A percentile compares a stretch with the other conserved stretches of the same genome.
These are phyloP conservation scores for Stenolophus ochropezus DNA, from an alignment of 2,888 invertebrate species.

Conservation along the genomic window DNA sequence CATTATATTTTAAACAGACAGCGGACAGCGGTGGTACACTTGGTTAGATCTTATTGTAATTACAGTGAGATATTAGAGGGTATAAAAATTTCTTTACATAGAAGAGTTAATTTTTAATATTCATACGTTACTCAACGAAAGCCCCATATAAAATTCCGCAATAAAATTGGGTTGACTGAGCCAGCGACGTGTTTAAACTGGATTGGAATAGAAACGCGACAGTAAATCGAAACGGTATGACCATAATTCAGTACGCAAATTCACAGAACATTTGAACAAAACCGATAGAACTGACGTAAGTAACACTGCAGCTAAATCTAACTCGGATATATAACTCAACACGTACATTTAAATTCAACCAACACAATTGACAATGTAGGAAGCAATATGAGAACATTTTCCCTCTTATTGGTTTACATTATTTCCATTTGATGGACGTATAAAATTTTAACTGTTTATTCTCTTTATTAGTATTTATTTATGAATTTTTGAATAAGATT, in stretches of 20 bases:
- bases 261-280: slow-evolving; percentile 38
- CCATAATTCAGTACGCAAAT: slow-evolving; percentile 45
- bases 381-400: not conserved
- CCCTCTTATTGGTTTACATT: not conserved
- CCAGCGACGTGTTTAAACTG: slow-evolving; percentile 14
- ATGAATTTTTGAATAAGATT: not conserved
- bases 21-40: no score
- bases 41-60: no score
- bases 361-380: slow-evolving; percentile 7
- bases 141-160: no score
- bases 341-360: slow-evolving; percentile 21
- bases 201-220: slow-evolving; percentile 2
- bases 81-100: no score
- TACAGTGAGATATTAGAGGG: no score
- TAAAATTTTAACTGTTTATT: not conserved
- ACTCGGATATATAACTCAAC: slow-evolving; percentile 4
- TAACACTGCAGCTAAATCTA: slow-evolving; percentile 16
- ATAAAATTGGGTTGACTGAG: not conserved
- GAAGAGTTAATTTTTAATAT: no score
- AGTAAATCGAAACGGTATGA: slow-evolving; percentile 41
- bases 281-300: slow-evolving; percentile 22
- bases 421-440: not conserved
- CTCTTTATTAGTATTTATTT: not conserved
- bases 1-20: no score
- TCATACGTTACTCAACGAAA: no score